Base-by-base conservation (phyloP, 2,888 invertebrate species). In the Synergus gifuensis region DNA sequence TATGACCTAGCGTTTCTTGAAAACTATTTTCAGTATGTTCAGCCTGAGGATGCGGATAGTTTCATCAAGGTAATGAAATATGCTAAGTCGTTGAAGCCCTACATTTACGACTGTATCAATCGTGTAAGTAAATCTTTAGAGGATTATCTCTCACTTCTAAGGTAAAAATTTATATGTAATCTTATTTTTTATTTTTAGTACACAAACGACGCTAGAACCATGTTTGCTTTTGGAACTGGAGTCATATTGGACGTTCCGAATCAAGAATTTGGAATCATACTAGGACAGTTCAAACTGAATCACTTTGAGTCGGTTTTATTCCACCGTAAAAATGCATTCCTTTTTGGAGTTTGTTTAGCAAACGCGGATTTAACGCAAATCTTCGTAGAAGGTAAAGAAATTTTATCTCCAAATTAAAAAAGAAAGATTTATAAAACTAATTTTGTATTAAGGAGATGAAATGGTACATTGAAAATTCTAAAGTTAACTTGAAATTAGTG, bases 201-300 rank as follows among this genome's bases (percentile, higher is more conserved):
- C 76, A 83, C 84, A 3, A 83, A 79, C 36, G 83, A 86, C 76
- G 81, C 88, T 11, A 81, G 83, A 46, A 80, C 82, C 64, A 58
- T 87, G 4, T 90, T 88, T 76, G 78, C 85, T 7, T 79, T 67
- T 22, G 89, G 89, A 5, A 77, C 82, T 76, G 89, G 89, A 44
- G 84, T 81, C 12, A 83, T 89, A 22, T 42, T 88, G 36, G 69
- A 84, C 0, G 79, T 86, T 58, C 64, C 88, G 18, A 83, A 85
- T 79, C 86, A 88, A 62, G 87, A 89, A 46, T 88, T 85, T 77
- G 89, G 87, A 5, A 78, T 89, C 5, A 82, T 89, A 42, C 79
- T 89, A 11, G 88, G 87, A 22, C 81, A 85, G 67, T 84, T 88
- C 40, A 83, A 84, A 36, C 76, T 64, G 2, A 89, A 89, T 81